phyloP scores from a whole-genome alignment of 2,113 vertebrate genomes.

The Malurus alboscapulatus region DNA sequence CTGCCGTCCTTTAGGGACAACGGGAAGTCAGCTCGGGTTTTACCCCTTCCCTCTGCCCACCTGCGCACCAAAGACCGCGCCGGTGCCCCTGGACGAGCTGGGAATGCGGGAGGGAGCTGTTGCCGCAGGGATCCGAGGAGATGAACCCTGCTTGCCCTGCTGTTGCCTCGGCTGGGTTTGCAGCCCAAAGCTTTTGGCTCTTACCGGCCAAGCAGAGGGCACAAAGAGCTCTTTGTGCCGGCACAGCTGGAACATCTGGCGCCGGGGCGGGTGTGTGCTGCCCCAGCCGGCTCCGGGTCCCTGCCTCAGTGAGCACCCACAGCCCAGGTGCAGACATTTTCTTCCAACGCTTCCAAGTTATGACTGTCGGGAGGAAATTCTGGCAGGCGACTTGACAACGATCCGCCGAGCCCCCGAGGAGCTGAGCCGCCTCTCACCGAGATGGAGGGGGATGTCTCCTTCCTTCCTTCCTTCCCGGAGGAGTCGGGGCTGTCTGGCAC shows the following conservation, averaged over 20 bases:
- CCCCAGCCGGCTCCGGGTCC: background rate
- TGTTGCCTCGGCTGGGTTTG: background rate
- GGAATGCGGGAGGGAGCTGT: background rate
- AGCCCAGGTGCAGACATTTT: constrained; percentile 51
- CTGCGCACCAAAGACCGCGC: rapidly evolving
- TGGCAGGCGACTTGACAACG: constrained; percentile 25
- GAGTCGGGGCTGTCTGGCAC: background rate
- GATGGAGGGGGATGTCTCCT: constrained; percentile 4
- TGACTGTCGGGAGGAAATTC: constrained; percentile 38
- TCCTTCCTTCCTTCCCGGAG: background rate
- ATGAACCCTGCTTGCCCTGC: background rate
- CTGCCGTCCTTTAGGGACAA: background rate
- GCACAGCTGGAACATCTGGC: background rate
- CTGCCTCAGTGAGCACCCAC: rapidly evolving
- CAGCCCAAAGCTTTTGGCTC: background rate
- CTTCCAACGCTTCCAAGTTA: constrained; percentile 7
- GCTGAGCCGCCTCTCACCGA: constrained; percentile 11
- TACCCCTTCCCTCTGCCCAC: background rate
- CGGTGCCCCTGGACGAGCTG: rapidly evolving
- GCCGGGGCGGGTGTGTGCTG: background rate
- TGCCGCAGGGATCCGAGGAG: background rate
- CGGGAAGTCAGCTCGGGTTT: rapidly evolving
- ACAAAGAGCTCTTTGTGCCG: rapidly evolving
- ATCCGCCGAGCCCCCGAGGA: background rate
- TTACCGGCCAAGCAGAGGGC: background rate